Base-by-base conservation (phyloP, 1,140 invertebrate genomes). In the Periplaneta americana region DNA sequence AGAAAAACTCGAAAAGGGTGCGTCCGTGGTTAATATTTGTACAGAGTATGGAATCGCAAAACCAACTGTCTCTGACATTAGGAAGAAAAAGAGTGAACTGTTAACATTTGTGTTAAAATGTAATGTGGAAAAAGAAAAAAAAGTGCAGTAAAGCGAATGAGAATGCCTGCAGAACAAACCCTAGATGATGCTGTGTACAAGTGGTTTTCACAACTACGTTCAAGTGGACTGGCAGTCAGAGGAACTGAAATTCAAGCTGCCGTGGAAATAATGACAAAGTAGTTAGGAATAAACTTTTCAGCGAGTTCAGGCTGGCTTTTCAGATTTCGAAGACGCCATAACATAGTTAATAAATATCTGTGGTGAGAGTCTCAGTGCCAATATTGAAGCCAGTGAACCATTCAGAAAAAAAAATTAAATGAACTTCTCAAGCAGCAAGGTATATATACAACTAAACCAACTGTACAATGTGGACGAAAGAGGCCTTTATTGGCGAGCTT, bases 1-100 rank as follows among this genome's bases (percentile, higher is more conserved):
- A 13, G 35, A 78, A 34, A 78, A 78, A 78, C 76, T 35, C 35
- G 76, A 78, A 36, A 34, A 32, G n/a, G 10, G 28, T 11, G 28
- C 35, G 32, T 34, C 76, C n/a, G 34, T 78, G 28, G 28, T 34
- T 18, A 78, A 34, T 78, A 32, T 78, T 34, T 78, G 76, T 78
- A 22, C 35, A 15, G 76, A 78, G 76, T 78, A 78, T 34, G 28
- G 76, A 34, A 78, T 31, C 28, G 76, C 76, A 37, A 78, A 78
- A 78, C 76, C 31, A 78, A 78, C 76, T 34, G 76, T 78, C 31
- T 78, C 76, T 6, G 76, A 78, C 34, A 78, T 78, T 34, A 78
- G 35, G 35, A 57, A 57, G 39, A 22, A 13, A 22, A 57, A 57
- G 22, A 57, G 39, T 57, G 39, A 57, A 13, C 13, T 57, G 13